Base-by-base conservation (phyloP, 2,113 vertebrate genomes). In the Chionomys nivalis region DNA sequence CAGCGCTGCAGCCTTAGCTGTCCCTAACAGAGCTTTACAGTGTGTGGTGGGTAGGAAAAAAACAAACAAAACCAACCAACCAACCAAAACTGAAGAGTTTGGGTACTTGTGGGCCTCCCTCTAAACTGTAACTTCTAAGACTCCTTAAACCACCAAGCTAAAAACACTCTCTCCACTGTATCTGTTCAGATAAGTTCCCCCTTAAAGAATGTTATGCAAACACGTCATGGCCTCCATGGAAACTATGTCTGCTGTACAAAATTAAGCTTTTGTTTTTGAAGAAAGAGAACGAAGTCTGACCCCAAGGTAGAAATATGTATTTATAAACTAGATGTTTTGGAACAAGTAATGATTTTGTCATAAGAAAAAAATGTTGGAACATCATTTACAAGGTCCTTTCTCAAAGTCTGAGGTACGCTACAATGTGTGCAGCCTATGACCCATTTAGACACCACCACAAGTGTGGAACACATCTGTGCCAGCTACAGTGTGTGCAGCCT, bases 151-250 rank as follows among this genome's bases (percentile, higher is more conserved):
- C 39, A 77, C 39, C 65, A 93, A 73, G 24, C 44, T 90, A 17
- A 68, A 76, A 97, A 93, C 36, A 28, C 83, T n/a, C 28, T 88
- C 91, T 72, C 89, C 33, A 72, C 24, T 52, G 1, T 47, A 89
- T 72, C 89, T 89, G 33, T 85, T 47, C 58, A 91, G 23, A 79
- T 85, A 91, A 91, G 91, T 63, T 86, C 95, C 55, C 75, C 72
- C 76, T 87, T 97, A 92, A 94, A 93, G 93, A 66, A 95, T 89
- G 44, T 95, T 97, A 83, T 33, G 5, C 58, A 66, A 93, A 96
- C 52, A 95, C 94, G 52, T 44, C 72, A 70, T 12, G 44, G 58
- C 19, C 87, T 94, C 92, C 90, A 42, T 83, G 79, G 89, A 95
- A 97, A 95, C 66, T 55, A 78, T 55, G 72, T 86, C 70, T 89